Evolutionary conservation across 2,888 invertebrate genomes (phyloP), one percentile per base, ranked within the genome.

Genomic region (Bombylius discolor): DNA sequence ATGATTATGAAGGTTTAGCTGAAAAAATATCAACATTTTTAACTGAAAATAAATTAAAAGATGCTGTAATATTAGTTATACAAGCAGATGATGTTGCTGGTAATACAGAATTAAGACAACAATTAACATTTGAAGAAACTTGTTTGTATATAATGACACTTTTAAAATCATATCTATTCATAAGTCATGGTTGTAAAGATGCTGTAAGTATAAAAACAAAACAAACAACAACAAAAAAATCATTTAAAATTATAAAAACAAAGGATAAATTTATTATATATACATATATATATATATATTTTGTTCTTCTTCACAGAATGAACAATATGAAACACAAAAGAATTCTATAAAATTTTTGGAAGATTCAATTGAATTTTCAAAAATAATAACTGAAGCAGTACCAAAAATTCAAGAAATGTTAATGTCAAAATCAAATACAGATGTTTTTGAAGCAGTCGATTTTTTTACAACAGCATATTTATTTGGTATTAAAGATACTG

Each of bases 361-460:
- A 73, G 87, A 80, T 63, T 78, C 79, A 0, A 77, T 81, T 6
- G 72, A 78, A 57, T 82, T 82, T 64, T 68, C 73, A 1, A 65
- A 68, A 55, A 65, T 68, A 4, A 67, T 71, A 5, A 68, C 72
- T 0, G 62, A 64, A 45, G 70, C 72, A 4, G 67, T 87, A 56
- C 80, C 81, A 0, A 73, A 84, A n/a, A 82, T 91, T 57, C 82
- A 84, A 62, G 79, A 84, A 31, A 74, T 94, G 66, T 75, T 95
- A 12, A 80, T 83, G 69, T 85, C 87, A 0, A 81, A 82, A 61
- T 81, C 81, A 59, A 79, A 84, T 5, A 81, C 86, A 0, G 95
- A 95, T 70, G 87, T 92, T 13, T 80, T 85, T 54, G 96, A 95
- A 70, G 88, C 95, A 0, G 87, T 96, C 34, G 85, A 89, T 58